Evolutionary conservation across 2,797 vertebrate genomes (phyloP), one percentile per base, ranked within the genome.

Genomic region (Phalanger gymnotis): DNA sequence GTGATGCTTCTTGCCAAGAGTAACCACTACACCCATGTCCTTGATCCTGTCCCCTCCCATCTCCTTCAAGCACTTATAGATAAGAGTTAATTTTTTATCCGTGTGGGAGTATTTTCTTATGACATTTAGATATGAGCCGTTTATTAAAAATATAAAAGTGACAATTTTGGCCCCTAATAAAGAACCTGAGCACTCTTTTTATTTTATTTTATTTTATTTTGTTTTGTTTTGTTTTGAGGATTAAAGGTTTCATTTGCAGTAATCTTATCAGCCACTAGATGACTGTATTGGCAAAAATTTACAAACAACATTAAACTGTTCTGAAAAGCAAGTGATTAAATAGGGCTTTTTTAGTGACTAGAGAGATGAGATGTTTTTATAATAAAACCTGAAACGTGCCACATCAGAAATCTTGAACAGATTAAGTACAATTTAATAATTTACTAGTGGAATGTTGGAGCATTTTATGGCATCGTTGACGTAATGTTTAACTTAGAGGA

Each of bases 241-340:
- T 87, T 87, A 87, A 53, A 55, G 27, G 7, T 12, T 93, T 94
- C 91, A n/a, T 55, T 56, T 96, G 93, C 96, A 96, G 30, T 93
- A 87, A 92, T 73, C 7, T 47, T 27, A 2, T 81, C 4, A 40
- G 55, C 95, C 97, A 93, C 87, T 87, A 97, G 97, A 93, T 96
- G 97, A 95, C 95, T 92, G 95, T 92, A 27, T 97, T 61, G 54
- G 53, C 89, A 96, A 93, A 57, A 40, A 6, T 87, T 96, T 58
- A 57, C 53, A 73, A 89, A 95, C 91, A n/a, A 30, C 56, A 28
- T 54, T 47, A 52, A 5, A 30, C 2, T 92, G 14, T 30, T 27
- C 19, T 89, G 5, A 66, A 92, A 58, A 51, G 61, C 52, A 89
- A 92, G 25, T 47, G 73, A 47, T 87, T 27, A 87, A 87, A 87